phyloP scores from a whole-genome alignment of 23 tunicate species.

The Styela clava region DNA sequence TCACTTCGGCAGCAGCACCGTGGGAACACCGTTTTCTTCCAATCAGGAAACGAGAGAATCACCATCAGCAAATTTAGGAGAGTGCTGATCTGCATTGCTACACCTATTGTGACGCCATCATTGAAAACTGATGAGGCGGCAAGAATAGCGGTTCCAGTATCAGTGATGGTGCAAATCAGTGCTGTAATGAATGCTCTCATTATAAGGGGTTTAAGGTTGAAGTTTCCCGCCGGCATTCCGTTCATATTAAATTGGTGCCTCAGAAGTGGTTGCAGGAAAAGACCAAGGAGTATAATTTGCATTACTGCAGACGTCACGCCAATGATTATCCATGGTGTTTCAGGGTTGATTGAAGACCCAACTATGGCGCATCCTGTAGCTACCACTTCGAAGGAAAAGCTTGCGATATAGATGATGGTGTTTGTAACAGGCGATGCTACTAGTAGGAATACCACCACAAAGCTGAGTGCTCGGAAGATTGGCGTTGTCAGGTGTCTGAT shows the following conservation, averaged over 20 bases:
- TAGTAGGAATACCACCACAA: background rate
- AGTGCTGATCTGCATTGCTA: slow-evolving; percentile 10
- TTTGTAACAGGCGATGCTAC: background rate
- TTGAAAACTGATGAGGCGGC: background rate
- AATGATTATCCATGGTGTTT: slow-evolving; percentile 4
- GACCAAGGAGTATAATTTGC: background rate
- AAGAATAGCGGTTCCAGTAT: background rate
- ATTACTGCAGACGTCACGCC: background rate
- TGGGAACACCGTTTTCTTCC: slow-evolving; percentile 1
- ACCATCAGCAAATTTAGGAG: background rate
- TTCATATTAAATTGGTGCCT: background rate
- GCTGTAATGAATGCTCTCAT: background rate
- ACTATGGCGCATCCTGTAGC: background rate
- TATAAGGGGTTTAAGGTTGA: background rate
- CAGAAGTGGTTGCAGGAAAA: background rate
- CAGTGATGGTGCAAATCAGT: background rate
- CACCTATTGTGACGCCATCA: slow-evolving; percentile 1
- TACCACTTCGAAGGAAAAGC: background rate
- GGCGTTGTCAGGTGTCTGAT: slow-evolving; percentile 7
- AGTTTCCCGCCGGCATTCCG: background rate
- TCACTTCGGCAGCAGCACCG: slow-evolving; percentile 1
- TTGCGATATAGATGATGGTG: background rate
- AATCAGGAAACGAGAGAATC: slow-evolving; percentile 7
- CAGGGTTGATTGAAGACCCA: background rate
- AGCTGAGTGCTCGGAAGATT: background rate